Base-by-base conservation (phyloP, 2,113 vertebrate genomes). In the Polypterus bichir region DNA sequence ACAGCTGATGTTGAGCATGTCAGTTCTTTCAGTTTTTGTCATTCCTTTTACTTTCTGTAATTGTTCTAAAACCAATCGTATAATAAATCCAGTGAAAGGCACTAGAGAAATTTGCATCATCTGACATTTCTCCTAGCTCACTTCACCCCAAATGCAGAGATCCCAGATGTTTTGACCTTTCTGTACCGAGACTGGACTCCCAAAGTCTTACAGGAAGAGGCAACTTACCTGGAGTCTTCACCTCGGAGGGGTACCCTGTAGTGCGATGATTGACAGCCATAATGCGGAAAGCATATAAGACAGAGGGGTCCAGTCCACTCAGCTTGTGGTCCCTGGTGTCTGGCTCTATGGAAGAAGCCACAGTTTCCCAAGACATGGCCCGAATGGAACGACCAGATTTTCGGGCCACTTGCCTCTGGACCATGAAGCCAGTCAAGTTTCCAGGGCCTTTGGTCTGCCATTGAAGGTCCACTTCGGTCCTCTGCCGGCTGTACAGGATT, bases 141-240 rank as follows among this genome's bases (percentile, higher is more conserved):
- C n/a, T n/a, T n/a, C n/a, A n/a, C n/a, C n/a, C n/a, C n/a, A n/a
- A n/a, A n/a, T n/a, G n/a, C n/a, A n/a, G n/a, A n/a, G n/a, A n/a
- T n/a, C n/a, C n/a, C n/a, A n/a, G n/a, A n/a, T n/a, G n/a, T n/a
- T n/a, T n/a, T n/a, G n/a, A n/a, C n/a, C n/a, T n/a, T n/a, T n/a
- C n/a, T n/a, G n/a, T n/a, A n/a, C n/a, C n/a, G n/a, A n/a, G n/a
- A 51, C 49, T 51, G 49, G 49, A 10, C 55, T 53, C 8, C 4
- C 64, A n/a, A n/a, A n/a, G n/a, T n/a, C n/a, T n/a, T 1, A 0
- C 1, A 56, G 55, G 46, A 4, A 48, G 8, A 53, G 46, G 4
- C 49, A 74, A 63, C 72, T 77, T 87, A 94, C 93, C 93, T 94
- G 95, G 92, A 60, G 74, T 91, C 80, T 85, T 88, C 68, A 80